phyloP scores from a whole-genome alignment of 2,888 invertebrate genomes.

The Nezara viridula region DNA sequence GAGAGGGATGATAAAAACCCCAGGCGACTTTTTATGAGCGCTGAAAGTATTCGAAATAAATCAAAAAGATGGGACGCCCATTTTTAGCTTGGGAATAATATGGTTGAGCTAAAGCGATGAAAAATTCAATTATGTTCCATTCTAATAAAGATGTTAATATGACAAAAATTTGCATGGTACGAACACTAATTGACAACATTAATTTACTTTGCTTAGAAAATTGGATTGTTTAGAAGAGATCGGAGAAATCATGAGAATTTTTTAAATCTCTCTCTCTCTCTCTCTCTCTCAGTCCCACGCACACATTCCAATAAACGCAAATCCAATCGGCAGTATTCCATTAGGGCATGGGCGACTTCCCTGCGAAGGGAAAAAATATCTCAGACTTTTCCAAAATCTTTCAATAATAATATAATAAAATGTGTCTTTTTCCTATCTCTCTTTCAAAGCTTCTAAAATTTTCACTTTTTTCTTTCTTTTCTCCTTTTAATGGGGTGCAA shows the following conservation, averaged over 20 bases:
- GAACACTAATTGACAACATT: not conserved
- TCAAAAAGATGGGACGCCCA: slow-evolving; percentile 3
- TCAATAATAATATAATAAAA: slow-evolving; percentile 8
- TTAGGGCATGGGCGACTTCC: not conserved
- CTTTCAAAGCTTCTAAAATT: not conserved
- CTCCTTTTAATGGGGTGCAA: slow-evolving; percentile 44
- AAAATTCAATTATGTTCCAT: not conserved
- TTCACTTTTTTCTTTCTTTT: no score
- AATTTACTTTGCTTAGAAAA: slow-evolving; percentile 29
- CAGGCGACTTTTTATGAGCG: not conserved
- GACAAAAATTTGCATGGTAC: not conserved
- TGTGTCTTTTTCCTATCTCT: not conserved
- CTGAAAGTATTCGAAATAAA: slow-evolving; percentile 30
- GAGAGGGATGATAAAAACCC: not conserved
- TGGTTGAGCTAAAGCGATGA: slow-evolving; percentile 2
- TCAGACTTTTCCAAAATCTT: not conserved
- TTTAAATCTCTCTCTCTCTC: not conserved
- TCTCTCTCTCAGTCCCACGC: not conserved
- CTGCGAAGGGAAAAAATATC: not conserved
- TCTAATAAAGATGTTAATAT: slow-evolving; percentile 10
- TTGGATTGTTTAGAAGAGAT: slow-evolving; percentile 12
- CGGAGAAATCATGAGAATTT: not conserved
- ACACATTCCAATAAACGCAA: slow-evolving; percentile 20
- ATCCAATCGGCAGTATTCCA: slow-evolving; percentile 2
- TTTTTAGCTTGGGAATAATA: slow-evolving; percentile 20